Evolutionary conservation across 2,888 invertebrate genomes (phyloP).

Genomic region (Acanthococcus lagerstroemiae): DNA sequence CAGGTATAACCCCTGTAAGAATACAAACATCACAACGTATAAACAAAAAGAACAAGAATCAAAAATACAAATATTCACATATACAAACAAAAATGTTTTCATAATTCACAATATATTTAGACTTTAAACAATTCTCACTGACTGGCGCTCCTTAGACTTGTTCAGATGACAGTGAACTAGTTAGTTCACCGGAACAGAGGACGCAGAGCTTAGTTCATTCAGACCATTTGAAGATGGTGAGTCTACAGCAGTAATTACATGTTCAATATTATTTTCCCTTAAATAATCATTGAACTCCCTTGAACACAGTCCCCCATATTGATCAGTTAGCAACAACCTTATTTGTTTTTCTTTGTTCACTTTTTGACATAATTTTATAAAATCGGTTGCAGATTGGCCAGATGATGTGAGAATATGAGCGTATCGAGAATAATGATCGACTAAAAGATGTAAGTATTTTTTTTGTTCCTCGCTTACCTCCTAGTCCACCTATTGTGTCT

Average conservation of each 20-base stretch:
- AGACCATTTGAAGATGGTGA: not conserved
- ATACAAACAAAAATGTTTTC: not conserved
- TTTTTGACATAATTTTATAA: conserved; percentile 5
- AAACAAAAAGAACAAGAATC: not conserved
- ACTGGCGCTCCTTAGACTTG: not conserved
- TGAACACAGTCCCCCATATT: conserved; percentile 38
- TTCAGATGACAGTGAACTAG: not conserved
- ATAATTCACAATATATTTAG: not conserved
- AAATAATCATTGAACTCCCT: conserved; percentile 37
- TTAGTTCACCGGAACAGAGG: no score
- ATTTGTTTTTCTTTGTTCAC: conserved; percentile 17
- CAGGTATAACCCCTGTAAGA: not conserved
- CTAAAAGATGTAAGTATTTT: conserved; percentile 37
- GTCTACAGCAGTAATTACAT: not conserved
- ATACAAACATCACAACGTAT: not conserved
- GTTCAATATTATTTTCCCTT: conserved; percentile 33
- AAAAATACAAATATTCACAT: not conserved
- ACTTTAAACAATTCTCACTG: no score
- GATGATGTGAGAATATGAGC: not conserved
- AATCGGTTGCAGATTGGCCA: not conserved
- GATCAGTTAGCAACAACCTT: conserved; percentile 35
- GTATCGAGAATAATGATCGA: not conserved
- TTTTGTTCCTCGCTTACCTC: conserved; percentile 36
- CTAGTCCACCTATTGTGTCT: conserved; percentile 39
- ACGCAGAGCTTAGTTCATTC: not conserved